Evolutionary conservation across 2,113 vertebrate genomes (phyloP), one percentile per base, ranked within the genome.

Genomic region (Melanostigma gelatinosum): DNA sequence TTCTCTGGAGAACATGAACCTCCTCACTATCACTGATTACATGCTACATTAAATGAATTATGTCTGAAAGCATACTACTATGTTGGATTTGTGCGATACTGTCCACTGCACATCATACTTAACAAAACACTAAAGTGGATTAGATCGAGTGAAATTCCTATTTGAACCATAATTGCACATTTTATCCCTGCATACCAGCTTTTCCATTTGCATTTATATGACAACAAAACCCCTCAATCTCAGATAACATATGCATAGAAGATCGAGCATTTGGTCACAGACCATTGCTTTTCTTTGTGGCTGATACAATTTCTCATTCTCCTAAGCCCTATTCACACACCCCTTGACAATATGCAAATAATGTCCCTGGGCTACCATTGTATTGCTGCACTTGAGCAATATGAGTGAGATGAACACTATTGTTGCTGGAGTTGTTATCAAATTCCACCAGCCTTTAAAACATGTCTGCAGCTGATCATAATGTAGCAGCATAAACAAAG

Each of bases 291-390:
- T 84, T 85, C 85, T 89, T 79, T 88, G 83, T 91, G 85, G 61
- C 75, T 89, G 88, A 86, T 89, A 87, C 85, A 69, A 90, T 93
- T 91, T 85, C 83, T 86, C 91, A 89, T 90, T 90, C 87, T 88
- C 81, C 86, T 82, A 82, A 89, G 46, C 75, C 84, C 82, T 73
- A 82, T 90, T 89, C 85, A 90, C 84, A 83, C 81, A 82, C 76
- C 83, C 86, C 88, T 85, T 72, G 65, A 88, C 84, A 86, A 82
- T 88, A 92, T 92, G 90, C 90, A 90, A 91, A 91, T 90, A 83
- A 88, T 88, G 80, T 89, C 92, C 90, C 84, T 87, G 84, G 89
- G 87, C 89, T 72, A 87, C 83, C 65, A 82, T 83, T 88, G 86
- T 79, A 54, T 80, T 77, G 52, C 73, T 69, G 52, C 85, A 76